Conservation (phyloP, 2,797 vertebrate genomes). For the Podarcis lilfordi region DNA sequence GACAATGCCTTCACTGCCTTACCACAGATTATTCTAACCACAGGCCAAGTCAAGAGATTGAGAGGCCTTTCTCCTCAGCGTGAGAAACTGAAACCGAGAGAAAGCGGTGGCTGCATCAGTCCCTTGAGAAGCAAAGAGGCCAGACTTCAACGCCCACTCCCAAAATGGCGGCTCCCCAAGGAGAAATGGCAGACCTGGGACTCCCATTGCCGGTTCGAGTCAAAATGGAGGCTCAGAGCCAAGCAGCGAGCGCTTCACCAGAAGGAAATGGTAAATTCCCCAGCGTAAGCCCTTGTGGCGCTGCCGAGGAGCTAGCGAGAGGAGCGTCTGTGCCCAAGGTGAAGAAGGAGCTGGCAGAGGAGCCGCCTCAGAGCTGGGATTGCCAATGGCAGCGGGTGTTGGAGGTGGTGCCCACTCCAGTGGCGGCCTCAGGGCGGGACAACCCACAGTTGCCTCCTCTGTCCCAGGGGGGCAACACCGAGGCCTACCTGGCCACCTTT, state of each 20-base stretch:
- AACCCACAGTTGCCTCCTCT: slow-evolving; percentile 11
- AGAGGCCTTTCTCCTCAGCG: neutral
- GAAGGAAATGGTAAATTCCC: neutral
- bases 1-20: neutral
- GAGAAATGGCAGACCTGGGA: neutral
- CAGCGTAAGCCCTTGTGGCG: neutral
- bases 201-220: neutral
- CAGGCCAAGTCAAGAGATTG: neutral
- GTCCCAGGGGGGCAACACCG: slow-evolving; percentile 6
- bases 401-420: slow-evolving; percentile 10
- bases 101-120: neutral
- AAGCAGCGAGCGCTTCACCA: neutral
- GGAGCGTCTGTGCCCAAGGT: neutral
- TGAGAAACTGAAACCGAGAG: neutral
- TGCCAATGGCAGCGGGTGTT: slow-evolving; percentile 23
- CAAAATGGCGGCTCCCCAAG: neutral
- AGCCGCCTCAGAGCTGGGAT: slow-evolving; percentile 7
- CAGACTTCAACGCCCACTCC: neutral
- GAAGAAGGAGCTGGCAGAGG: slow-evolving; percentile 22
- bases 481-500: slow-evolving; percentile 29
- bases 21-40: neutral
- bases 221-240: slow-evolving; percentile 24
- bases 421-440: slow-evolving; percentile 6
- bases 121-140: neutral
- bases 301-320: neutral